A percentile compares a stretch with the other conserved stretches of the same genome.
phyloP scores from a whole-genome alignment of 2,113 vertebrate genomes.

The rat (Rattus norvegicus) region DNA sequence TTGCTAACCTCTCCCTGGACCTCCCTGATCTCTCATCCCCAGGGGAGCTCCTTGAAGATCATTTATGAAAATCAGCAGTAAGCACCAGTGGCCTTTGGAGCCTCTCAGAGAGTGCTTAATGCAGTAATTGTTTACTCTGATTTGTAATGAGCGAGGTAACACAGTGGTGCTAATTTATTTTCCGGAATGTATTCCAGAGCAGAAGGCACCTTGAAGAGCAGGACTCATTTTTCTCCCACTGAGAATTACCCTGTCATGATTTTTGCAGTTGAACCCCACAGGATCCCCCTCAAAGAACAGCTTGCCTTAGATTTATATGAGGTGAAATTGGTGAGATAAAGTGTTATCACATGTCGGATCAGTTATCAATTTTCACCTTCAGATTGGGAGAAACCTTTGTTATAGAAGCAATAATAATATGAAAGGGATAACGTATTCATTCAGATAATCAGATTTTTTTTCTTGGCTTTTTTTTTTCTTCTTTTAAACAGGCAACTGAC shows the following conservation, averaged over 20 bases:
- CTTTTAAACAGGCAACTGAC: background rate
- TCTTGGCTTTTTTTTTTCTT: background rate
- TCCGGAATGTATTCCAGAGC: conserved; percentile 35
- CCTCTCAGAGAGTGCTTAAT: conserved; percentile 69
- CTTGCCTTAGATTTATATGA: conserved; percentile 70
- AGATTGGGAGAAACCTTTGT: background rate
- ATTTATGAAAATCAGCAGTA: conserved; percentile 74
- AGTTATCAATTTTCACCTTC: background rate
- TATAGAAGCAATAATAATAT: background rate
- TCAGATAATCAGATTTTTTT: background rate
- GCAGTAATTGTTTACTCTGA: conserved; percentile 74
- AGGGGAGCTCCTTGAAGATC: conserved; percentile 61
- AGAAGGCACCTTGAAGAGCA: conserved; percentile 65
- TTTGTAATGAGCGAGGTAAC: conserved; percentile 64
- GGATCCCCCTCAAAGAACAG: conserved; percentile 53
- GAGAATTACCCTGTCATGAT: conserved; percentile 43
- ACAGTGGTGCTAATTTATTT: conserved; percentile 46
- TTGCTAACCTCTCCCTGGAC: conserved; percentile 57
- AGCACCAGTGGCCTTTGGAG: conserved; percentile 70
- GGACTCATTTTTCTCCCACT: conserved; percentile 51
- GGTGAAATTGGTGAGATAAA: conserved; percentile 54
- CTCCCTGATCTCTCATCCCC: conserved; percentile 54
- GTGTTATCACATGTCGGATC: conserved; percentile 4
- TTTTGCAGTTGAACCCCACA: background rate
- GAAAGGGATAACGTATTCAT: background rate